These are phyloP conservation scores for Creontiades dilutus DNA, from an alignment of 2,888 invertebrate species.

Conservation along the genomic window DNA sequence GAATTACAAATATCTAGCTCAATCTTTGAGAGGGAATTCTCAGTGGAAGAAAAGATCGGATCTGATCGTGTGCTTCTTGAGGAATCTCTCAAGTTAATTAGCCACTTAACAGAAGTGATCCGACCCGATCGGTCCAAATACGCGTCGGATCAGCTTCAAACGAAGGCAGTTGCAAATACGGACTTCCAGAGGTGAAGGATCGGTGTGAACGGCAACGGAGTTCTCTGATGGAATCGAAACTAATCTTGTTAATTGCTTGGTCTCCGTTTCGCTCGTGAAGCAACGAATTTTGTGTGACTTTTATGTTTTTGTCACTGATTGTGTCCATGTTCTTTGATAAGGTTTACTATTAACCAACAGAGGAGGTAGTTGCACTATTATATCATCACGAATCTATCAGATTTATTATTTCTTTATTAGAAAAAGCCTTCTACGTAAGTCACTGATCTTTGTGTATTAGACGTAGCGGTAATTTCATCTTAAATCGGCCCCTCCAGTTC, in stretches of 20 bases:
- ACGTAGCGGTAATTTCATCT: too few species aligned
- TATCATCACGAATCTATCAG: too few species aligned
- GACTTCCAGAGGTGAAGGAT: slow-evolving; percentile 5
- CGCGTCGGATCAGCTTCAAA: not conserved
- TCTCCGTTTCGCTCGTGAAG: not conserved
- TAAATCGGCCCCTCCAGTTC: too few species aligned
- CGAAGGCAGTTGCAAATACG: slow-evolving; percentile 3
- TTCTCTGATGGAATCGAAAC: not conserved
- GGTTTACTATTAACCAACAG: too few species aligned
- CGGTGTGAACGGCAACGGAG: not conserved
- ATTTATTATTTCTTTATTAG: too few species aligned
- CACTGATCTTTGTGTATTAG: too few species aligned
- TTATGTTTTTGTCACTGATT: too few species aligned
- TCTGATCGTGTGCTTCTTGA: not conserved
- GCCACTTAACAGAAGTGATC: slow-evolving; percentile 32
- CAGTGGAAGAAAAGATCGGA: not conserved
- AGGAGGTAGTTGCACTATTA: too few species aligned
- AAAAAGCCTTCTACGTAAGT: too few species aligned
- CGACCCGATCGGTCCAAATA: not conserved
- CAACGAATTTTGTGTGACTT: too few species aligned
- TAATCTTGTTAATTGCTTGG: not conserved
- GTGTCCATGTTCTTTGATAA: too few species aligned
- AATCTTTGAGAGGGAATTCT: not conserved
- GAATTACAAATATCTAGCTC: slow-evolving; percentile 16
- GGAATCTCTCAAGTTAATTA: slow-evolving; percentile 38